These are phyloP conservation scores for Oceanites oceanicus DNA, from an alignment of 2,113 vertebrate genomes.

Conservation along the genomic window DNA sequence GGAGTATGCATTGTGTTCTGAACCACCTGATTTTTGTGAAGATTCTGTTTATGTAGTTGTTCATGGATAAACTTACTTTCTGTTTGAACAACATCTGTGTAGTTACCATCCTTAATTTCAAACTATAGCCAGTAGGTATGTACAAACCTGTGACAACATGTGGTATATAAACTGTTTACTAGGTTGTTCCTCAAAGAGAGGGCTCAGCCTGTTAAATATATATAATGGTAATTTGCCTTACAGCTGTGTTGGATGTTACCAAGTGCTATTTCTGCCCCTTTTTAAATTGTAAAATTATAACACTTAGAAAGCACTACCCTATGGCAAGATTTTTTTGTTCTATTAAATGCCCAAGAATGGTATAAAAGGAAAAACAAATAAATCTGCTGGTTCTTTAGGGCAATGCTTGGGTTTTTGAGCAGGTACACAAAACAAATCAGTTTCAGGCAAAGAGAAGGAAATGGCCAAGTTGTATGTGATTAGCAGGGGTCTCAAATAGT, in stretches of 20 bases:
- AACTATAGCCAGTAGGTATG: background rate
- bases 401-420: background rate
- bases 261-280: background rate
- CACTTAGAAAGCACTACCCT: background rate
- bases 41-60: background rate
- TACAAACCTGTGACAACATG: background rate
- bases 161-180: background rate
- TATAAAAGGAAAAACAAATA: background rate
- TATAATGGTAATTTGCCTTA: background rate
- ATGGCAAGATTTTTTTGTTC: background rate
- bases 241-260: background rate
- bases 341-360: background rate
- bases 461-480: background rate
- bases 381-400: background rate
- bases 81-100: background rate
- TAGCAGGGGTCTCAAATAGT: background rate
- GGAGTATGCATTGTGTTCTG: background rate
- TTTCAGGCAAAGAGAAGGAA: background rate
- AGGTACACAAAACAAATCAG: background rate
- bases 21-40: background rate
- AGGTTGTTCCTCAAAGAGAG: background rate
- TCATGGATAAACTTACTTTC: background rate
- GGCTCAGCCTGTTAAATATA: background rate
- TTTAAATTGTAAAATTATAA: background rate
- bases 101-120: background rate